phyloP scores from a whole-genome alignment of 64 coral and sea anemone species.

The Cladopsammia gracilis region DNA sequence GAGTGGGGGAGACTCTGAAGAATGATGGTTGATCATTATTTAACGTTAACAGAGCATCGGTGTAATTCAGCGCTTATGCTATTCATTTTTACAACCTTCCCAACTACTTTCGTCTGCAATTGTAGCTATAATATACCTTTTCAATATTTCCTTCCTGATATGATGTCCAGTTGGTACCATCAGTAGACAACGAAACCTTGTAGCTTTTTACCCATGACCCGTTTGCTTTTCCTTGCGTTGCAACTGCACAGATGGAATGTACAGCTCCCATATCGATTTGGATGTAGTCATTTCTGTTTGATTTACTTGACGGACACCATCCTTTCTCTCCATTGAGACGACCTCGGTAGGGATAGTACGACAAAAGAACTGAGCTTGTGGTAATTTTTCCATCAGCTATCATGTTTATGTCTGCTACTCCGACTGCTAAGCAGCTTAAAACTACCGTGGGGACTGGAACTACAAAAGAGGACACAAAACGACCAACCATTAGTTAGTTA shows the following conservation, averaged over 20 bases:
- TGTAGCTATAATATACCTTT: not conserved
- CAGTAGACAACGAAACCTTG: not conserved
- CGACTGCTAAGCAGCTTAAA: not conserved
- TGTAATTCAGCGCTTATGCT: too few species aligned
- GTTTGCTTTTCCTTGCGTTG: not conserved
- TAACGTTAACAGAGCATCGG: too few species aligned
- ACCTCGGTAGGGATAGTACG: not conserved
- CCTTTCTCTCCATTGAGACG: not conserved
- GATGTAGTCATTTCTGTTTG: not conserved
- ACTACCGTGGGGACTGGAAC: too few species aligned
- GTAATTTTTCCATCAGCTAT: not conserved
- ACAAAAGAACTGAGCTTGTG: not conserved
- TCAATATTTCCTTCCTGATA: not conserved
- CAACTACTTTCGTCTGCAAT: too few species aligned
- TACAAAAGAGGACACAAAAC: too few species aligned
- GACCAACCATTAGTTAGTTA: too few species aligned
- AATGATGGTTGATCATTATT: too few species aligned
- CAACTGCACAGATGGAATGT: not conserved
- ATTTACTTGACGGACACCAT: not conserved
- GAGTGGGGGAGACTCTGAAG: too few species aligned
- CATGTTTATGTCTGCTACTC: not conserved
- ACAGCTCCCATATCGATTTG: not conserved
- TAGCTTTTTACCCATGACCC: not conserved
- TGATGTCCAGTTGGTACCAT: not conserved
- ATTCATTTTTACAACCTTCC: too few species aligned